A percentile compares a stretch with the other conserved stretches of the same genome.
Conservation (phyloP, 1,140 invertebrate species). For the Neelides sp. region DNA sequence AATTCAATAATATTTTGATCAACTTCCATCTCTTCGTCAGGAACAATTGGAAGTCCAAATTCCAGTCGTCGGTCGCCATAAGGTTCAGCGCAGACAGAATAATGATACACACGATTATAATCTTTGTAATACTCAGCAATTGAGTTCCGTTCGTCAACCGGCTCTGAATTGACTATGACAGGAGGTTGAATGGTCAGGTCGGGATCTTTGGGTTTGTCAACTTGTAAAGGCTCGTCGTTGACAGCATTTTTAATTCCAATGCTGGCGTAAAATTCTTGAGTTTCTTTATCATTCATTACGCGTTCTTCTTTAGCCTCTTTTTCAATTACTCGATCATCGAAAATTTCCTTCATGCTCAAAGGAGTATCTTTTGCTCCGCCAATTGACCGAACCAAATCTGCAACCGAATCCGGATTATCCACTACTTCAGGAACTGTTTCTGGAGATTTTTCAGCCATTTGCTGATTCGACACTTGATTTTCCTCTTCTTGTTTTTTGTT, state of each 20-base stretch:
- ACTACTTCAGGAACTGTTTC: not conserved
- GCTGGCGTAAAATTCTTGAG: conserved; percentile 24
- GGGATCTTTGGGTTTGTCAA: not conserved
- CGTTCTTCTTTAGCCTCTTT: not conserved
- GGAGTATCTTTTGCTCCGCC: conserved; percentile 25
- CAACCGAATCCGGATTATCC: conserved; percentile 11
- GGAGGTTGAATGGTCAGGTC: not conserved
- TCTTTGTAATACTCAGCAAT: conserved; percentile 26
- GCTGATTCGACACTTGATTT: not conserved
- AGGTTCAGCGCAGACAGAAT: conserved; percentile 17
- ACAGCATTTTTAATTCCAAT: conserved; percentile 13
- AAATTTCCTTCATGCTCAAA: conserved; percentile 15
- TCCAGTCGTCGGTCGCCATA: conserved; percentile 16
- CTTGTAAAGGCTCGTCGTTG: not conserved
- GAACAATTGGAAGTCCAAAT: conserved; percentile 16
- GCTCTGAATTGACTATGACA: not conserved
- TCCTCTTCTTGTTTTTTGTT: not conserved
- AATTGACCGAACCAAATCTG: conserved; percentile 24
- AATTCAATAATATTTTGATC: conserved; percentile 15
- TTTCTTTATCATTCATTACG: conserved; percentile 9
- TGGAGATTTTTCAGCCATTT: no score
- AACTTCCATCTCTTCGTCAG: conserved; percentile 10
- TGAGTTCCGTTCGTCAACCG: conserved; percentile 1
- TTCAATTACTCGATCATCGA: conserved; percentile 18
- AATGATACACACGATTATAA: conserved; percentile 15